phyloP scores from a whole-genome alignment of 30 jellyfish, hydroid and myxozoan species.

The Hydractinia symbiolongicarpus region DNA sequence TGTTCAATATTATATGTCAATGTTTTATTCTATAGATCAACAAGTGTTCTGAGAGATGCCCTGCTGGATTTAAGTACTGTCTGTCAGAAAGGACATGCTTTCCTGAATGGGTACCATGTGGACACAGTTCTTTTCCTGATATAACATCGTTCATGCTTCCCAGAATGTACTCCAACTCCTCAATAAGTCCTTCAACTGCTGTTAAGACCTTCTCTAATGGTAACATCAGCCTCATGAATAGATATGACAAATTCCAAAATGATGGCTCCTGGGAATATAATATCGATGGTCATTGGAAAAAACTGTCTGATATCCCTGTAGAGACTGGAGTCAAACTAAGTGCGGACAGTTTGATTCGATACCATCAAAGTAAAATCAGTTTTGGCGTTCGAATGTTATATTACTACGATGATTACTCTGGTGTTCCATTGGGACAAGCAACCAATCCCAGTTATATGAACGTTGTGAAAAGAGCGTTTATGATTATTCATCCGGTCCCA shows the following conservation, averaged over 20 bases:
- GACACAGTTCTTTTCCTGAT: background rate
- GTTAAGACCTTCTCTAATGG: constrained; percentile 1
- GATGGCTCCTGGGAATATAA: constrained; percentile 33
- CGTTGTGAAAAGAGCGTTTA: background rate
- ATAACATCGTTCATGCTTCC: constrained; percentile 4
- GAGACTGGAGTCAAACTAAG: constrained; percentile 12
- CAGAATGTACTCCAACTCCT: constrained; percentile 13
- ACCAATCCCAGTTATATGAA: background rate
- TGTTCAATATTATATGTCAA: background rate
- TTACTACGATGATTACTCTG: constrained; percentile 12
- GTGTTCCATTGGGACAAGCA: background rate
- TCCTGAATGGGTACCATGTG: constrained; percentile 22
- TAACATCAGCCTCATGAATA: constrained; percentile 2
- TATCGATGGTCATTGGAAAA: constrained; percentile 24
- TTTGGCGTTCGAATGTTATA: constrained; percentile 31
- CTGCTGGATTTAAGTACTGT: constrained; percentile 16
- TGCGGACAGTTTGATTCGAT: constrained; percentile 13
- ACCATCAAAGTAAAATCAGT: background rate
- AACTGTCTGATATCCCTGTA: background rate
- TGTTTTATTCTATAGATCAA: constrained; percentile 3
- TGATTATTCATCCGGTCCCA: constrained; percentile 25
- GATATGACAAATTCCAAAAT: background rate
- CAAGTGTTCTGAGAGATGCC: constrained; percentile 28
- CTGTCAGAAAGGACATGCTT: background rate
- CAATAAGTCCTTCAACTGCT: background rate